Percentiles rank a stretch among this genome's conserved stretches.
Conservation (phyloP, 2,113 vertebrate genomes). For the Labrus mixtus region DNA sequence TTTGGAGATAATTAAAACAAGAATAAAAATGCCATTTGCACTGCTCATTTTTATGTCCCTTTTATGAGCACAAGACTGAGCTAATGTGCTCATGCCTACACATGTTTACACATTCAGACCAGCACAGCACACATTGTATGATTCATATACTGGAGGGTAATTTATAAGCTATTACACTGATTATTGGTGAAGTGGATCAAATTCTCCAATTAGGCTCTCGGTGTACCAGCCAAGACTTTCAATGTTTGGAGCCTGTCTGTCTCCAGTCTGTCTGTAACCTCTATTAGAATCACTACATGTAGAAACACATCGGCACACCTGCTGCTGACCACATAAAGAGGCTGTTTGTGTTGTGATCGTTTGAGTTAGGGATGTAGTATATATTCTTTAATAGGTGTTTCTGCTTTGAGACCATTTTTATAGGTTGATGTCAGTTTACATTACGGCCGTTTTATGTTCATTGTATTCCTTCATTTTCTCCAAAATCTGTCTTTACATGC, state of each 20-base stretch:
- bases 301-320: constrained; percentile 63
- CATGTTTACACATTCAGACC: constrained; percentile 10
- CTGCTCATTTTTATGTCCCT: constrained; percentile 28
- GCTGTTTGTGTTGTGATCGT: not conserved
- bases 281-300: constrained; percentile 24
- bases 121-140: constrained; percentile 37
- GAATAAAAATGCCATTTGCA: constrained; percentile 36
- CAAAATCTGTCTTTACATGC: too few relatives aligned
- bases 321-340: constrained; percentile 45
- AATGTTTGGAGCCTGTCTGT: constrained; percentile 63
- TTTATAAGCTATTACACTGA: constrained; percentile 66
- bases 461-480: too few relatives aligned
- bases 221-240: constrained; percentile 39
- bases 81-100: not conserved
- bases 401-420: constrained; percentile 12
- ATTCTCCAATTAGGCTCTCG: constrained; percentile 61
- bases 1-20: constrained; percentile 67
- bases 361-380: not conserved
- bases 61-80: constrained; percentile 21
- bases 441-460: not conserved
- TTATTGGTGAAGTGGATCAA: constrained; percentile 68
- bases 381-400: constrained; percentile 14
- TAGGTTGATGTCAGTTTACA: constrained; percentile 11
- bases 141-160: constrained; percentile 56
- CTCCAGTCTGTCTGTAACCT: constrained; percentile 67